phyloP scores from a whole-genome alignment of 2,113 vertebrate species.

The Hassar affinis region DNA sequence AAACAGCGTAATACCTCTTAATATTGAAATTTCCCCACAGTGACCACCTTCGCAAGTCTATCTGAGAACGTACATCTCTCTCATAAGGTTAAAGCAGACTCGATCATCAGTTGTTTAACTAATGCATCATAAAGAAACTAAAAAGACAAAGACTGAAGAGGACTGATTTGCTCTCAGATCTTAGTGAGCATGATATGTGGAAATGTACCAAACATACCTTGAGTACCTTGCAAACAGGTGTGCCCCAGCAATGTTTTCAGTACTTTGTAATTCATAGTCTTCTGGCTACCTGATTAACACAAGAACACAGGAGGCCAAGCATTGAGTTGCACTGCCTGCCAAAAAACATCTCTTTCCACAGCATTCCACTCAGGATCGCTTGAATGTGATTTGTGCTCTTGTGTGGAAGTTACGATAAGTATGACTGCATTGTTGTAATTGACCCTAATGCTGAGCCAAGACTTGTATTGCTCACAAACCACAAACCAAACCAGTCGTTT shows the following conservation, averaged over 20 bases:
- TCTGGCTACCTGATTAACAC: slow-evolving; percentile 37
- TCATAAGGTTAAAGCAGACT: neutral
- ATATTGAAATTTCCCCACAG: slow-evolving; percentile 21
- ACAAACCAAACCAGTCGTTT: slow-evolving; percentile 22
- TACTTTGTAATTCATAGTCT: slow-evolving; percentile 21
- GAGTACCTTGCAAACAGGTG: slow-evolving; percentile 28
- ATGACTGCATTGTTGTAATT: slow-evolving; percentile 57
- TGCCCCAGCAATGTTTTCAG: slow-evolving; percentile 19
- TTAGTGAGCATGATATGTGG: slow-evolving; percentile 38
- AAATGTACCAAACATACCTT: neutral
- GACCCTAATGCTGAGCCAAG: slow-evolving; percentile 52
- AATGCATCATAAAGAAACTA: neutral
- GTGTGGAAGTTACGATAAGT: slow-evolving; percentile 62
- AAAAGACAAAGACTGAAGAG: neutral
- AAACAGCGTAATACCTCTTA: slow-evolving; percentile 15
- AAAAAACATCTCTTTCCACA: slow-evolving; percentile 54
- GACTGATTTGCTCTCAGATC: neutral
- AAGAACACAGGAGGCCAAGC: slow-evolving; percentile 25
- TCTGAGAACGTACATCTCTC: slow-evolving; percentile 33
- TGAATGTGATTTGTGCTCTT: slow-evolving; percentile 56
- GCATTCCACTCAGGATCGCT: slow-evolving; percentile 61
- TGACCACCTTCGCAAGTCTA: slow-evolving; percentile 9
- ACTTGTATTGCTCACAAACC: slow-evolving; percentile 50
- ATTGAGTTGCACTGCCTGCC: slow-evolving; percentile 30
- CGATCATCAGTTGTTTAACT: slow-evolving; percentile 3